phyloP scores from a whole-genome alignment of 2,888 invertebrate species.

The Temnothorax ravouxi region DNA sequence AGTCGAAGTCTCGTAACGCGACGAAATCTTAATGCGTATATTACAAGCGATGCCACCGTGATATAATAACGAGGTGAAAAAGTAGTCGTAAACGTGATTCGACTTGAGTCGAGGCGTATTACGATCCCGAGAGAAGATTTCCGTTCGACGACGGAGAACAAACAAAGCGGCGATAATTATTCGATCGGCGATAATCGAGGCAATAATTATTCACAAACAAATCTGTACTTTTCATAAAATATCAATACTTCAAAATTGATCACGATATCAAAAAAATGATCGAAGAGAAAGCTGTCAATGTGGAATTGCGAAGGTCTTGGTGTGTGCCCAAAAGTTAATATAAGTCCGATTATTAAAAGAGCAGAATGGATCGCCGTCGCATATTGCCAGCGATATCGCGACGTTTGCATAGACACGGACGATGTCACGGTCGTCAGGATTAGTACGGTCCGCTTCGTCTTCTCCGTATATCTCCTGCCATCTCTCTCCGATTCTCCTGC shows the following conservation, averaged over 20 bases:
- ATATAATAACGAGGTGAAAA: conserved; percentile 10
- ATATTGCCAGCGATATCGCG: conserved; percentile 65
- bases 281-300: neutral
- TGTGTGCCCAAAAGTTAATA: conserved; percentile 38
- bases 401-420: conserved; percentile 72
- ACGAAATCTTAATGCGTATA: neutral
- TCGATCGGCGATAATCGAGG: no score
- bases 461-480: conserved; percentile 46
- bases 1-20: neutral
- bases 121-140: neutral
- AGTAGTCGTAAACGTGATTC: neutral
- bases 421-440: conserved; percentile 72
- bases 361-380: conserved; percentile 34
- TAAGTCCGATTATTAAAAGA: conserved; percentile 48
- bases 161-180: no score
- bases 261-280: neutral
- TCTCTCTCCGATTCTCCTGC: conserved; percentile 48
- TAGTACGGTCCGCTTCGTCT: conserved; percentile 57
- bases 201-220: neutral
- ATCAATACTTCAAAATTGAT: neutral
- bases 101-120: neutral
- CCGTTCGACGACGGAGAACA: neutral
- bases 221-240: neutral
- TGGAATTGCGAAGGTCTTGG: neutral
- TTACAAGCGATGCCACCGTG: conserved; percentile 11